A percentile compares a stretch with the other conserved stretches of the same genome.
Evolutionary conservation across 2,113 vertebrate species (phyloP).

Genomic region (Phodopus roborovskii): DNA sequence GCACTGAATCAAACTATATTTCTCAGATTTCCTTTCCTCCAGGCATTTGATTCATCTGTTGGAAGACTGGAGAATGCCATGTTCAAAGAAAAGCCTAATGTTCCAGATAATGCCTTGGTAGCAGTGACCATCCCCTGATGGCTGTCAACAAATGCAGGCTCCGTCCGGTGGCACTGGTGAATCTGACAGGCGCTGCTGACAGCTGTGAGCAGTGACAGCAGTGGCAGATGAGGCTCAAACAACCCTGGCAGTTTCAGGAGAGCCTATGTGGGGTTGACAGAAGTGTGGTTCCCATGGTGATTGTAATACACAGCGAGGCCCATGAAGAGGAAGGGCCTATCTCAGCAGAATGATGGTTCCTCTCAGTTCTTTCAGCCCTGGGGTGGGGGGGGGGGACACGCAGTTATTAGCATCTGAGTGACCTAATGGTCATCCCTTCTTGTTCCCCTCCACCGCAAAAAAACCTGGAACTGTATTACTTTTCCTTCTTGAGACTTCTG

Average conservation of each 20-base stretch:
- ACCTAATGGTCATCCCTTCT: neutral
- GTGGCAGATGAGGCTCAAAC: neutral
- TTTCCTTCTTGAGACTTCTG: neutral
- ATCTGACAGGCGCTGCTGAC: neutral
- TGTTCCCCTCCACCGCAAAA: neutral
- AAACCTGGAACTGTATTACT: neutral
- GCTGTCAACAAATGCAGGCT: neutral
- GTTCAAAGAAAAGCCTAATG: neutral
- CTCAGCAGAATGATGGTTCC: neutral
- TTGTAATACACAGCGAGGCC: neutral
- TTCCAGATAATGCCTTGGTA: neutral
- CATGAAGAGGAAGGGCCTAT: too few relatives aligned
- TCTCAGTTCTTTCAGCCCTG: neutral
- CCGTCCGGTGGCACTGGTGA: neutral
- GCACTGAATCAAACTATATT: neutral
- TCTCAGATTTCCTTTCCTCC: neutral
- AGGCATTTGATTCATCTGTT: neutral
- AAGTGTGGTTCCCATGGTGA: neutral
- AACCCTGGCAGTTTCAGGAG: neutral
- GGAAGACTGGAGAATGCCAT: neutral
- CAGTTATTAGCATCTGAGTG: neutral
- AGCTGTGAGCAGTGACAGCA: neutral
- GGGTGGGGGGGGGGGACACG: neutral
- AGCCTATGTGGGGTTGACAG: neutral
- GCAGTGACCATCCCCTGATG: neutral